Evolutionary conservation across 2,797 vertebrate species (phyloP).

Genomic region (Gadopsis marmoratus): DNA sequence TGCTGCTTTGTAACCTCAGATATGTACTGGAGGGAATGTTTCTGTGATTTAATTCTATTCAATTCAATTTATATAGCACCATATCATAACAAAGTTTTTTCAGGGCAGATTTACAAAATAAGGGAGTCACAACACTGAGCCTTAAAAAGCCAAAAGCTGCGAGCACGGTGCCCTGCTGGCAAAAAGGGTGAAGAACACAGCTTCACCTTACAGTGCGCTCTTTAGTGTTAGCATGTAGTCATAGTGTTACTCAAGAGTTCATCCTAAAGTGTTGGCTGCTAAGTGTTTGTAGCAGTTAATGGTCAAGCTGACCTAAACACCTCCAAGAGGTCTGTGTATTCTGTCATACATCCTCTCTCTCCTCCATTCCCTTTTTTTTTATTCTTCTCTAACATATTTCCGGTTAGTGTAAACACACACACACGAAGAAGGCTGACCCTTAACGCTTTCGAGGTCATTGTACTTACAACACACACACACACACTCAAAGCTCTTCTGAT

Average conservation of each 20-base stretch:
- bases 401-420: not conserved
- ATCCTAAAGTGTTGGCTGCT: not conserved
- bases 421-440: not conserved
- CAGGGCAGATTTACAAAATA: not conserved
- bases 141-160: conserved; percentile 37
- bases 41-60: conserved; percentile 3
- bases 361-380: not conserved
- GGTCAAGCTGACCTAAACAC: not conserved
- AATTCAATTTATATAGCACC: no score
- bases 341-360: not conserved
- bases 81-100: no score
- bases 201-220: not conserved
- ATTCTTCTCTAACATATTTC: not conserved
- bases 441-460: not conserved
- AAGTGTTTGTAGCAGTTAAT: conserved; percentile 13
- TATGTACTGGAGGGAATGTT: not conserved
- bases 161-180: conserved; percentile 15
- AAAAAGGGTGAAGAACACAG: conserved; percentile 12
- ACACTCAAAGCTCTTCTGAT: not conserved
- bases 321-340: not conserved
- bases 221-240: not conserved
- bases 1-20: conserved; percentile 15
- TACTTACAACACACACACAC: not conserved
- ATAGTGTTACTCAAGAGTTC: not conserved
- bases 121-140: conserved; percentile 16